phyloP scores from a whole-genome alignment of 2,113 vertebrate genomes.

The Pelvicachromis taeniatus region DNA sequence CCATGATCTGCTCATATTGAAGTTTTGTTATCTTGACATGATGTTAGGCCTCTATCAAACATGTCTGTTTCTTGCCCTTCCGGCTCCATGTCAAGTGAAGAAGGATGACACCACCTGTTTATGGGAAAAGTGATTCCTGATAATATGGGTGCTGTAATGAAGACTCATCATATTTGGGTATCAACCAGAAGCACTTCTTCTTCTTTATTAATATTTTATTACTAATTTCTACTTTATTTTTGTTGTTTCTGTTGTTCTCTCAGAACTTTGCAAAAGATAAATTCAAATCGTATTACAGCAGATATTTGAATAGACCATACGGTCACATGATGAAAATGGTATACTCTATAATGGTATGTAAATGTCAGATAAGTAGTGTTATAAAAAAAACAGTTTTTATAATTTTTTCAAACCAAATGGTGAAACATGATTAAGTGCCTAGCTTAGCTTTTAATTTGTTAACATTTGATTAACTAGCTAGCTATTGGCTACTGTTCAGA shows the following conservation, averaged over 20 bases:
- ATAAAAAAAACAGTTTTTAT: too few species aligned
- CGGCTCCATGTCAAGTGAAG: fast-evolving
- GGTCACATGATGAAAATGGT: neutral
- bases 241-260: neutral
- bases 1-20: neutral
- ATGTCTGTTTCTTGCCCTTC: neutral
- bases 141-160: neutral
- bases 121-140: neutral
- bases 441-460: neutral
- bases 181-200: neutral
- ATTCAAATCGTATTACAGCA: neutral
- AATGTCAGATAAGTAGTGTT: neutral
- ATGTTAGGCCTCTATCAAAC: neutral
- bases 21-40: neutral
- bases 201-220: neutral
- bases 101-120: neutral
- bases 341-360: too few species aligned
- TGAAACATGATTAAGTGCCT: neutral
- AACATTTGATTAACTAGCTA: neutral
- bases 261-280: neutral
- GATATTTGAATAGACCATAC: neutral
- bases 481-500: neutral
- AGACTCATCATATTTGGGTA: neutral
- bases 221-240: neutral
- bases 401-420: neutral